Evolutionary conservation across 2,888 invertebrate genomes (phyloP).

Genomic region (Ophion costatus): DNA sequence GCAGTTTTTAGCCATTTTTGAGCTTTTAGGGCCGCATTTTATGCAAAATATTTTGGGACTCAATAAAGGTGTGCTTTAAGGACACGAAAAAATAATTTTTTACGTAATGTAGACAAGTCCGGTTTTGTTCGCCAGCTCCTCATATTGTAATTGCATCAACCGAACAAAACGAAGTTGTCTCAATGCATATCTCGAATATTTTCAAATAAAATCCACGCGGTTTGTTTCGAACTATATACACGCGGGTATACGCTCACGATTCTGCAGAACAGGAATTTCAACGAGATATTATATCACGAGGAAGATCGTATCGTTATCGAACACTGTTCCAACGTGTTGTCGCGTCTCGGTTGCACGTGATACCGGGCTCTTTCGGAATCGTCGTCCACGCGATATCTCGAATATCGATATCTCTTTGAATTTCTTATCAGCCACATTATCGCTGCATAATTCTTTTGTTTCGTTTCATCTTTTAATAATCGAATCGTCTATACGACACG

Average conservation of each 20-base stretch:
- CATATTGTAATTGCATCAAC: background rate
- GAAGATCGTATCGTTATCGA: background rate
- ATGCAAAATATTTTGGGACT: too few relatives aligned
- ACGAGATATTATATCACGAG: background rate
- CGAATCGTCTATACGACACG: background rate
- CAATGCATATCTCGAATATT: background rate
- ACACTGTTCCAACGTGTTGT: background rate
- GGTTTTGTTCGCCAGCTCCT: too few relatives aligned
- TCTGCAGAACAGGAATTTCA: background rate
- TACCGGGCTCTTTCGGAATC: background rate
- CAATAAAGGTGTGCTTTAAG: too few relatives aligned
- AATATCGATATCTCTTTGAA: constrained; percentile 9
- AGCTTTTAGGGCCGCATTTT: too few relatives aligned
- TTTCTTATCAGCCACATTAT: background rate
- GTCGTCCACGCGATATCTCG: background rate
- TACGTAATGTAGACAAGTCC: too few relatives aligned
- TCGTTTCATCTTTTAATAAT: background rate
- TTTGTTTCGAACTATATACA: background rate
- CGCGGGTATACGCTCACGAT: background rate
- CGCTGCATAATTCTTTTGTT: background rate
- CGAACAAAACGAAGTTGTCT: background rate
- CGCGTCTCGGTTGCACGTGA: background rate
- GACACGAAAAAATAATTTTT: too few relatives aligned
- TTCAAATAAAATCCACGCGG: background rate
- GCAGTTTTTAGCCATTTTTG: too few relatives aligned